Evolutionary conservation across 2,113 vertebrate species (phyloP).

Genomic region (Sphyrna mokarran): DNA sequence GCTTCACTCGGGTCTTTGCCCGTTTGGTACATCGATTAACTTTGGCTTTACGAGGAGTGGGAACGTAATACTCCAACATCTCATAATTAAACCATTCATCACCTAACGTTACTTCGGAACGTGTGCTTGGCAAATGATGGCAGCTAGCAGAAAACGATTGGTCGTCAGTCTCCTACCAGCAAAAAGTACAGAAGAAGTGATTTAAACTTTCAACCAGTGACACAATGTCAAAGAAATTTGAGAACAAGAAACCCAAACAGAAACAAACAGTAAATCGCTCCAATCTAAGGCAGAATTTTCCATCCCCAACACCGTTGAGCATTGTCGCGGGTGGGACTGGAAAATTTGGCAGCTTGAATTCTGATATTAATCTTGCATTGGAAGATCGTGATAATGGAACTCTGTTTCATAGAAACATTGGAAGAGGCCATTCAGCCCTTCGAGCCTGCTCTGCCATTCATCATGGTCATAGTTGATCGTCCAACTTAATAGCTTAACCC

Average conservation of each 20-base stretch:
- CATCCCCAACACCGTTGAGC: too few species aligned
- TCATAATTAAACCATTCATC: conserved; percentile 32
- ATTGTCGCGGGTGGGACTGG: too few species aligned
- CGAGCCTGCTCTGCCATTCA: too few species aligned
- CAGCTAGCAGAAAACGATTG: not conserved
- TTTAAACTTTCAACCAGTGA: not conserved
- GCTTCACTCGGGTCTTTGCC: not conserved
- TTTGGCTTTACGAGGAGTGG: not conserved
- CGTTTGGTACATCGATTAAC: not conserved
- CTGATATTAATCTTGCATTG: not conserved
- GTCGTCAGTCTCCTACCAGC: conserved; percentile 7
- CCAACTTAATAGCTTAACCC: too few species aligned
- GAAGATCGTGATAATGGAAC: not conserved
- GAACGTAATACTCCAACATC: conserved; percentile 6
- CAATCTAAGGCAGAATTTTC: not conserved
- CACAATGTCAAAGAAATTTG: not conserved
- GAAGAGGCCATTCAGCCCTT: too few species aligned
- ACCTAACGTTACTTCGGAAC: not conserved
- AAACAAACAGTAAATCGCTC: not conserved
- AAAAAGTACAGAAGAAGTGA: not conserved
- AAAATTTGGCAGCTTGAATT: not conserved
- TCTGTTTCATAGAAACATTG: not conserved
- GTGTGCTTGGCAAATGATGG: not conserved
- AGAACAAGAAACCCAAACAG: not conserved
- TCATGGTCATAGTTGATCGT: too few species aligned